A percentile compares a stretch with the other conserved stretches of the same genome.
These are phyloP conservation scores for Laodelphax striatellus DNA, from an alignment of 1,140 invertebrate genomes.

Conservation along the genomic window DNA sequence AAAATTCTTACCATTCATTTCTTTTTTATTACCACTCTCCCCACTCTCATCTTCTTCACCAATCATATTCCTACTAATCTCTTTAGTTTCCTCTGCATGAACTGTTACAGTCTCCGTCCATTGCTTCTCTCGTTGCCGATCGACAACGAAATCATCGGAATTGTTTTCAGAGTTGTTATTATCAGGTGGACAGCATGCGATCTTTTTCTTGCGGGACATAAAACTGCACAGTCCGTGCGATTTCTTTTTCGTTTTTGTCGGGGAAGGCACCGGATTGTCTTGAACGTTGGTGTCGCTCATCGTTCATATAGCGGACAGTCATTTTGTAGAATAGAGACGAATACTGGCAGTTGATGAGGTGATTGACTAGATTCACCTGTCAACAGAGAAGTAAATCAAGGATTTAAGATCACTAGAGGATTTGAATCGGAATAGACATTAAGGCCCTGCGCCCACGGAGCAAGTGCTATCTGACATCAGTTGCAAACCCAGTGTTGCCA, in stretches of 20 bases:
- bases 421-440: too few relatives aligned
- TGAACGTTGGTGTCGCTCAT: not conserved
- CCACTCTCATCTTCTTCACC: not conserved
- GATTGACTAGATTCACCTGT: too few relatives aligned
- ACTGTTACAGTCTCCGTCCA: not conserved
- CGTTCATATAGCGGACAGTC: not conserved
- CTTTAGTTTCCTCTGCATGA: not conserved
- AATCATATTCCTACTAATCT: not conserved
- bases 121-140: not conserved
- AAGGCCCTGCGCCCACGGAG: too few relatives aligned
- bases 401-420: too few relatives aligned
- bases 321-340: too few relatives aligned
- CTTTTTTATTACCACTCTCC: not conserved
- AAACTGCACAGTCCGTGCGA: conserved; percentile 6
- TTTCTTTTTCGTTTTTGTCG: conserved; percentile 10
- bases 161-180: conserved; percentile 4
- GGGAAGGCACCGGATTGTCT: not conserved
- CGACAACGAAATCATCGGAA: conserved; percentile 2
- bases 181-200: conserved; percentile 12
- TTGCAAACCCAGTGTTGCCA: too few relatives aligned
- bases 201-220: conserved; percentile 9
- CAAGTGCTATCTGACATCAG: too few relatives aligned
- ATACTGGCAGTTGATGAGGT: too few relatives aligned
- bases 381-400: too few relatives aligned
- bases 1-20: not conserved